Base-by-base conservation (phyloP, 2,797 vertebrate genomes). In the Ataeniobius toweri region DNA sequence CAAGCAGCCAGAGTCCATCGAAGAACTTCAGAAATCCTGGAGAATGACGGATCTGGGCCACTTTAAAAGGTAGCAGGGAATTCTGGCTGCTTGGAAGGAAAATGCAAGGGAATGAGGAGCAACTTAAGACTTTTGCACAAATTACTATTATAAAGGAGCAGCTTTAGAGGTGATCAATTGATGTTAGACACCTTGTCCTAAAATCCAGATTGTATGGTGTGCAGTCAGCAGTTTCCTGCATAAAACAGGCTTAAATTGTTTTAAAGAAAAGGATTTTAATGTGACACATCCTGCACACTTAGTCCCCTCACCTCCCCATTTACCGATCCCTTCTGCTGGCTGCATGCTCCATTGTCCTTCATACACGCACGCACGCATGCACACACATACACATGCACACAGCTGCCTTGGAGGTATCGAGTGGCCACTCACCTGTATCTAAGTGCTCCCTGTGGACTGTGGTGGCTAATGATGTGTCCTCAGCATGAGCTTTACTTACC, bases 401-500 rank as follows among this genome's bases (percentile, higher is more conserved):
- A 80, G 73, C 91, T 83, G 91, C 92, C 91, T 92, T 80, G 81
- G 75, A 89, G 90, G 87, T 90, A 90, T 90, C 61, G 78, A 88
- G 83, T 91, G 92, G 80, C 91, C 92, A 88, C 88, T 94, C 94
- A 94, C 94, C 93, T 94, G 93, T 90, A 92, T 92, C 92, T 91
- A 92, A 93, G 86, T 83, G 78, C 84, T 92, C 94, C 92, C 90
- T 4, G 86, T 86, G 93, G 94, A 88, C 81, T 70, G 78, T 53
- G 75, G 78, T 82, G 83, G 88, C 93, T 94, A 96, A 96, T 93
- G 95, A 94, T 91, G 92, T 93, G 91, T 93, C 91, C 93, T 90
- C 92, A 88, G 93, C 91, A 86, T 94, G 93, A 95, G 91, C 93
- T 90, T 94, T 94, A 92, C 91, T 94, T 95, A 95, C 92, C 94